Conservation (phyloP, 2,113 vertebrate species). For the Budorcas taxicolor region DNA sequence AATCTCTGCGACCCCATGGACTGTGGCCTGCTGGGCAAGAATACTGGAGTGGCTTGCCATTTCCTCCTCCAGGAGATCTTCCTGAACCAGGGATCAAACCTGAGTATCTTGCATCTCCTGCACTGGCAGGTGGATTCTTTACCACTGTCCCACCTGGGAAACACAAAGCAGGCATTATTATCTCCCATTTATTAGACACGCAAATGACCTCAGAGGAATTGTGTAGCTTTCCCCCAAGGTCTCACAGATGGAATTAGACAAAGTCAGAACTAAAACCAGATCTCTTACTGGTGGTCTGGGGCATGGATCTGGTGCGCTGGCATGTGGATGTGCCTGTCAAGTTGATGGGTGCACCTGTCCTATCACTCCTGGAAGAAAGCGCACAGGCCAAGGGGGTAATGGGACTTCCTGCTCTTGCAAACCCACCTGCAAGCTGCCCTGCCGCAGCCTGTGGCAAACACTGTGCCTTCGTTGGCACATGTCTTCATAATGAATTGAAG, state of each 20-base stretch:
- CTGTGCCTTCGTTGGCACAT: not conserved
- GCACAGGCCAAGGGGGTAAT: not conserved
- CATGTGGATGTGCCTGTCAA: conserved; percentile 87
- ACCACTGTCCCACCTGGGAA: not conserved
- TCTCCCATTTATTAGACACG: not conserved
- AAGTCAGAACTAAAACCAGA: not conserved
- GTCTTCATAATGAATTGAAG: not conserved
- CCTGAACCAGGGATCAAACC: not conserved
- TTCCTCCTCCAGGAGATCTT: not conserved
- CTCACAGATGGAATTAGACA: not conserved
- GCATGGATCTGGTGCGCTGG: not conserved
- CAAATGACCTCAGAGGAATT: not conserved
- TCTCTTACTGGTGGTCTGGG: not conserved
- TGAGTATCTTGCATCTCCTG: not conserved
- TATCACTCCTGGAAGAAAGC: not conserved
- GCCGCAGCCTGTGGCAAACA: not conserved
- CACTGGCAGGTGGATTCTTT: not conserved
- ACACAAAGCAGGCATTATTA: not conserved
- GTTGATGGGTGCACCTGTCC: conserved; percentile 84
- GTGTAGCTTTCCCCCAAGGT: not conserved
- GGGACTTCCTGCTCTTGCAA: not conserved
- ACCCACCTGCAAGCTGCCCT: not conserved
- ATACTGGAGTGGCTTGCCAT: not conserved
- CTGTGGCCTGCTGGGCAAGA: not conserved
- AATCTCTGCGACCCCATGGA: not conserved